Percentiles rank a stretch among this genome's conserved stretches.
These are phyloP conservation scores for Acanthosepion esculentum DNA, from an alignment of 2,888 invertebrate species.

Conservation along the genomic window DNA sequence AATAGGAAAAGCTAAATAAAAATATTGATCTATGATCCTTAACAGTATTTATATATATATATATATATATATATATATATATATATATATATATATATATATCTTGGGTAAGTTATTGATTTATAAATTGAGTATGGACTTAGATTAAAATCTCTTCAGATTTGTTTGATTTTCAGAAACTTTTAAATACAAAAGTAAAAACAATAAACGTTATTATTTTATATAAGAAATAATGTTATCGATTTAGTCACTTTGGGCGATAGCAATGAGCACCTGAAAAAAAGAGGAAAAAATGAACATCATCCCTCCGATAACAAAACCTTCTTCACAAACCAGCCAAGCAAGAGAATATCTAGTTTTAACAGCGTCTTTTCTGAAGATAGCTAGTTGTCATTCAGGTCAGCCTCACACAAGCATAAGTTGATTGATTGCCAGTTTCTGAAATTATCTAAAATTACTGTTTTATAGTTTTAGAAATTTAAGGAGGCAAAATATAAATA, in stretches of 20 bases:
- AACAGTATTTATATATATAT: too few relatives aligned
- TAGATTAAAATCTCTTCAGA: background rate
- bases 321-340: background rate
- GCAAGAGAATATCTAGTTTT: background rate
- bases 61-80: too few relatives aligned
- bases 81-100: too few relatives aligned
- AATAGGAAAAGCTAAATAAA: too few relatives aligned
- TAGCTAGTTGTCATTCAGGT: too few relatives aligned
- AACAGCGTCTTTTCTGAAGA: background rate
- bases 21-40: too few relatives aligned
- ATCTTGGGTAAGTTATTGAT: too few relatives aligned
- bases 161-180: background rate
- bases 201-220: background rate
- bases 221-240: background rate
- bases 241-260: background rate
- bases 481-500: too few relatives aligned
- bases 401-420: too few relatives aligned
- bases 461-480: too few relatives aligned
- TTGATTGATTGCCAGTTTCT: too few relatives aligned
- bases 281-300: background rate
- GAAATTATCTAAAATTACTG: too few relatives aligned
- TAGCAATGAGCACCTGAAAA: background rate
- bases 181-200: background rate
- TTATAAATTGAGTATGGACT: background rate
- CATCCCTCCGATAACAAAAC: background rate